phyloP scores from a whole-genome alignment of 2,113 vertebrate genomes.

The Empidonax alnorum region DNA sequence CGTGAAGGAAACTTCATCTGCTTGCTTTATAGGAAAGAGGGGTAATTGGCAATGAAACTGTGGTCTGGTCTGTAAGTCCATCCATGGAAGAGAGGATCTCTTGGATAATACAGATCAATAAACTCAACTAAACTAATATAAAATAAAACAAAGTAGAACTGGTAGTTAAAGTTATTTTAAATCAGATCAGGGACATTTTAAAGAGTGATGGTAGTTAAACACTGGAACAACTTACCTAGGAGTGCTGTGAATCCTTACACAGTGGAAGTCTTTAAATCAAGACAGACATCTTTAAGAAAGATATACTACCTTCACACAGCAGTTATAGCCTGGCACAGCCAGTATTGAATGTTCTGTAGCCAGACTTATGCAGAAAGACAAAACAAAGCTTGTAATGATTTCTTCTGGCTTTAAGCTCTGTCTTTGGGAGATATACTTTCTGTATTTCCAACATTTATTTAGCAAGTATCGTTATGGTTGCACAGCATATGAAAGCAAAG shows the following conservation, averaged over 20 bases:
- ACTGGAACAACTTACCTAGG: not conserved
- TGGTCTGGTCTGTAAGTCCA: not conserved
- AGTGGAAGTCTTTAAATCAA: conserved; percentile 46
- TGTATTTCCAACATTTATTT: not conserved
- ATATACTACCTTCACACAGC: not conserved
- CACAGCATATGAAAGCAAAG: not conserved
- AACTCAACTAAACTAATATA: not conserved
- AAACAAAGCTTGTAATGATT: not conserved
- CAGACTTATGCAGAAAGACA: not conserved
- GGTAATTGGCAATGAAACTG: not conserved
- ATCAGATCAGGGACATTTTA: not conserved
- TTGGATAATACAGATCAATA: not conserved
- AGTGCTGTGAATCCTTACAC: conserved; percentile 30
- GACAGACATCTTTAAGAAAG: conserved; percentile 10
- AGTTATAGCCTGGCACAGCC: conserved; percentile 13
- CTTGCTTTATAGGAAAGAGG: not conserved
- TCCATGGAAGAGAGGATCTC: not conserved
- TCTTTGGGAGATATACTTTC: not conserved
- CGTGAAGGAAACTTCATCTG: not conserved
- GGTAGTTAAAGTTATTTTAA: not conserved
- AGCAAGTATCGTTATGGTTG: not conserved
- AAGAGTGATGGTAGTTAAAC: conserved; percentile 14
- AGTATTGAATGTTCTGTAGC: not conserved
- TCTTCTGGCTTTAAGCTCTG: not conserved
- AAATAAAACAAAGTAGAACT: not conserved